These are phyloP conservation scores for Dipodomys merriami DNA, from an alignment of 2,113 vertebrate species.

Conservation along the genomic window DNA sequence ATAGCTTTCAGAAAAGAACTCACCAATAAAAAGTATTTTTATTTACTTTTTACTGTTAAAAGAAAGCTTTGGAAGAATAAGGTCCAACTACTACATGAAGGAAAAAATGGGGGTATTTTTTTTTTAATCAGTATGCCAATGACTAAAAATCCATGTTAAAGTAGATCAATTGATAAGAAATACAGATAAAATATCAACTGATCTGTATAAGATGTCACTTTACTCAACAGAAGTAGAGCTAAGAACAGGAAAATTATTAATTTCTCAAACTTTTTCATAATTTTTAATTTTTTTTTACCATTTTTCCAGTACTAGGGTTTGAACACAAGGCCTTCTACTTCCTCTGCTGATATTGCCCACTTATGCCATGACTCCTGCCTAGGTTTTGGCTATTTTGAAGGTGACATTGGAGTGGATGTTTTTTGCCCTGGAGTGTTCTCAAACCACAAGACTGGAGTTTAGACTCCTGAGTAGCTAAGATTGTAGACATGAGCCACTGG, in stretches of 20 bases:
- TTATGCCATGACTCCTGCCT: too few species aligned
- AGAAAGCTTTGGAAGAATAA: conserved; percentile 37
- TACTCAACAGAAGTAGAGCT: background rate
- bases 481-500: too few species aligned
- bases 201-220: background rate
- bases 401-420: too few species aligned
- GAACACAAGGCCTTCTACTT: too few species aligned
- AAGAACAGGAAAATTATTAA: background rate
- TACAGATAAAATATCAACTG: conserved; percentile 5
- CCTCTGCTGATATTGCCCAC: too few species aligned
- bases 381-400: too few species aligned
- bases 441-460: too few species aligned
- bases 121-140: background rate
- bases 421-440: too few species aligned
- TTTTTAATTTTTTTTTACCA: too few species aligned
- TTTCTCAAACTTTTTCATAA: conserved; percentile 16
- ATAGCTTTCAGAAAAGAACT: conserved; percentile 54
- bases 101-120: background rate
- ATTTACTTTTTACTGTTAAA: conserved; percentile 63
- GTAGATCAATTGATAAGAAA: background rate
- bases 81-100: conserved; percentile 14
- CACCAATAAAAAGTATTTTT: conserved; percentile 55
- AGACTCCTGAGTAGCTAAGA: too few species aligned
- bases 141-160: conserved; percentile 34
- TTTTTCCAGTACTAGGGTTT: too few species aligned